Evolutionary conservation across 2,113 vertebrate genomes (phyloP), one percentile per base, ranked within the genome.

Genomic region (Rynchops niger): DNA sequence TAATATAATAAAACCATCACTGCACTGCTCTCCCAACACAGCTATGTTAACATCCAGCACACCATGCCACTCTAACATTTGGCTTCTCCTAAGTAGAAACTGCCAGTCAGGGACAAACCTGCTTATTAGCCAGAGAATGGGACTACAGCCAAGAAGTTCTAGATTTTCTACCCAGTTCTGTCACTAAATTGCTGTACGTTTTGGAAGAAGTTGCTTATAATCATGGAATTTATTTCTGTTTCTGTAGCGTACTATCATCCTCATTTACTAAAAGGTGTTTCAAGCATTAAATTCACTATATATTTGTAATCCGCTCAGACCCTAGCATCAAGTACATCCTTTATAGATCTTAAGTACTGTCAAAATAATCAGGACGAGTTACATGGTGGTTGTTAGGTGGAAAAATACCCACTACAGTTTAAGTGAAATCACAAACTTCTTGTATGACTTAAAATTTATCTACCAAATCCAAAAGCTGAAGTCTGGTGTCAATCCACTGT

Each of bases 401-500:
- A 91, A 91, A 95, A 97, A 91, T 67, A 88, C 21, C 79, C 83
- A 70, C 95, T 96, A 96, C 62, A 88, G 82, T 94, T 95, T 95
- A 97, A 95, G 78, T 94, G 91, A 97, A 96, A 95, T 93, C 84
- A 96, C 71, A 96, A 96, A 96, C 63, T 71, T 76, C 59, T 87
- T 42, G 78, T n/a, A 82, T 43, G 93, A 85, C 62, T 88, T 97
- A 93, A 87, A 94, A 94, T 94, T 94, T 95, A 94, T 93, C 96
- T 97, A 94, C 32, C 74, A 96, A 93, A 96, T 97, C 96, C 96
- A 96, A 93, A 96, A 91, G 95, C 78, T 96, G 96, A 90, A 82
- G 90, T 93, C 96, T 95, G 95, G 94, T 87, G 91, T 93, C 94
- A 94, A 95, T 97, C 96, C 96, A 97, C 90, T 96, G 94, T 90